A percentile compares a stretch with the other conserved stretches of the same genome.
Evolutionary conservation across 2,888 invertebrate species (phyloP).

Genomic region (Sepioteuthis lessoniana): DNA sequence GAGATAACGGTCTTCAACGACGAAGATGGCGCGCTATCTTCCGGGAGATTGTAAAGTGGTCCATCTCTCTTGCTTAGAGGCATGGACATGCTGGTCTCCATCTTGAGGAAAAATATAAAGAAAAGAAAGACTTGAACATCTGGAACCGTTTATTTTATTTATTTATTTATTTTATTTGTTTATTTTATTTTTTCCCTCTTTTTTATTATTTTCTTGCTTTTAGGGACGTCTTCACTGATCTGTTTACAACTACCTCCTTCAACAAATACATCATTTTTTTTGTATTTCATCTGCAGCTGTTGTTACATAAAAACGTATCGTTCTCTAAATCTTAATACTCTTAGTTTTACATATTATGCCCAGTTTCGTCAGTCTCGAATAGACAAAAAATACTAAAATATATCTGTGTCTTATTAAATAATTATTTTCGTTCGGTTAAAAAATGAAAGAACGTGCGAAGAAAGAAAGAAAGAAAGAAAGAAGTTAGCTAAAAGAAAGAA

Average conservation of each 20-base stretch:
- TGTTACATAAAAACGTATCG: background rate
- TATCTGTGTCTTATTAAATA: too few species aligned
- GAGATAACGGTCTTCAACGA: background rate
- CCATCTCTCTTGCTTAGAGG: background rate
- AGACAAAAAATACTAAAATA: too few species aligned
- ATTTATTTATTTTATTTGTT: too few species aligned
- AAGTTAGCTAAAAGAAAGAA: too few species aligned
- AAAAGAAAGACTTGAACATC: background rate
- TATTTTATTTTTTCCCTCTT: background rate
- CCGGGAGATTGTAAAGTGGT: background rate
- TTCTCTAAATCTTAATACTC: background rate
- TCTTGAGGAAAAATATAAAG: background rate
- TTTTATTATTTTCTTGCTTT: background rate
- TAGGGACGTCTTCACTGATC: background rate
- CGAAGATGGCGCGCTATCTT: background rate
- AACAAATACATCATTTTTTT: background rate
- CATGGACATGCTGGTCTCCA: background rate
- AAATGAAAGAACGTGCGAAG: too few species aligned
- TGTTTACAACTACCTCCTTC: background rate
- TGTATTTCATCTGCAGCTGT: background rate
- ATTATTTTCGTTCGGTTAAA: too few species aligned
- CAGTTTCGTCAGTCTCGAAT: too few species aligned
- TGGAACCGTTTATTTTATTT: background rate
- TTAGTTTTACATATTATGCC: background rate
- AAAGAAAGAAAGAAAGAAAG: too few species aligned